phyloP scores from a whole-genome alignment of 2,797 vertebrate species.

The Varecia variegata region DNA sequence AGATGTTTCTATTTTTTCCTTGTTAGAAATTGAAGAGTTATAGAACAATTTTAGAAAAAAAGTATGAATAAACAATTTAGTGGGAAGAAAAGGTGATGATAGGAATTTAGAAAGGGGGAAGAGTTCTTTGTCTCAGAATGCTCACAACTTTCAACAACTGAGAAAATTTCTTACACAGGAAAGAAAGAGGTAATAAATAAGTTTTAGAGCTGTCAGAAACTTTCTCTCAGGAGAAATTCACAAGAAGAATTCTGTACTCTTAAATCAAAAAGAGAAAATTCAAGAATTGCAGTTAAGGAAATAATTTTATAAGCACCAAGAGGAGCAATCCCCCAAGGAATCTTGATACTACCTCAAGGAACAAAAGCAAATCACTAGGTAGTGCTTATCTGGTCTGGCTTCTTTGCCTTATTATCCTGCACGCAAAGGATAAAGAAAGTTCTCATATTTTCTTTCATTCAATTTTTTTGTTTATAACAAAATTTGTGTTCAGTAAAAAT shows the following conservation, averaged over 20 bases:
- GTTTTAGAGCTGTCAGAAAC: not conserved
- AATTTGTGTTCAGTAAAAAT: not conserved
- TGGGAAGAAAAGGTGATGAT: not conserved
- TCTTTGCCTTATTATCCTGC: not conserved
- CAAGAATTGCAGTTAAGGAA: not conserved
- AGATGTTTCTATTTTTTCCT: not conserved
- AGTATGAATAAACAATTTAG: not conserved
- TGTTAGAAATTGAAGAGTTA: not conserved
- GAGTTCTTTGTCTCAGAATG: not conserved
- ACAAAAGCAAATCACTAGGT: not conserved
- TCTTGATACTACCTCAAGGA: not conserved
- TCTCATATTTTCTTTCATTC: not conserved
- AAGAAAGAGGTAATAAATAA: not conserved
- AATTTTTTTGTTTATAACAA: not conserved
- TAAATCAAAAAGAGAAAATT: not conserved
- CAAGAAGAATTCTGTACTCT: not conserved
- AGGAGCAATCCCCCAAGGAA: not conserved
- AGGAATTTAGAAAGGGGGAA: not conserved
- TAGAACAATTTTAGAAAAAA: not conserved
- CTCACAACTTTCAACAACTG: not conserved
- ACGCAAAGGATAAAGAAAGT: not conserved
- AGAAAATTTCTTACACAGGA: not conserved
- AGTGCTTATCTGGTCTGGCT: not conserved
- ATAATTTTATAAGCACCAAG: not conserved
- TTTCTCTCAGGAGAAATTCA: not conserved